Percentiles rank a stretch among this genome's conserved stretches.
phyloP scores from a whole-genome alignment of 1,140 invertebrate genomes.

The Phthorimaea operculella region DNA sequence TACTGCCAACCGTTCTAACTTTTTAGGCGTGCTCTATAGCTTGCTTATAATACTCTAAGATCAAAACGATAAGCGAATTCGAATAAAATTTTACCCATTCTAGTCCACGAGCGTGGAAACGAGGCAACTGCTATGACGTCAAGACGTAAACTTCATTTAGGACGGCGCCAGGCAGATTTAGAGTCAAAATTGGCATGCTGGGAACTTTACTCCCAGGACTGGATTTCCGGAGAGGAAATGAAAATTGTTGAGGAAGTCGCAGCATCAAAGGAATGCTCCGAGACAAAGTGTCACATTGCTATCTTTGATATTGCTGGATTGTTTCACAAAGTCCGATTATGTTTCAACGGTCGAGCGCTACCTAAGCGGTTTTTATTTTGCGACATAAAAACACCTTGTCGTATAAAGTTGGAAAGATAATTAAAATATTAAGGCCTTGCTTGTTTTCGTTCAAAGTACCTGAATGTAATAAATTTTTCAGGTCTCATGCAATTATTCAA shows the following conservation, averaged over 20 bases:
- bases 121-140: conserved; percentile 14
- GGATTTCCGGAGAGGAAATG: conserved; percentile 40
- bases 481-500: too few species aligned
- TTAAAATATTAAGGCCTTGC: too few species aligned
- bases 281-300: conserved; percentile 34
- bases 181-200: conserved; percentile 34
- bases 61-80: not conserved
- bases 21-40: too few species aligned
- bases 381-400: too few species aligned
- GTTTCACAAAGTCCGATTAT: conserved; percentile 6
- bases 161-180: conserved; percentile 27
- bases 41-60: too few species aligned
- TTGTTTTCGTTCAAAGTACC: too few species aligned
- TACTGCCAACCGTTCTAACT: too few species aligned
- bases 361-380: too few species aligned
- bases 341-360: not conserved
- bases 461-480: too few species aligned
- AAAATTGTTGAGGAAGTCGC: conserved; percentile 47
- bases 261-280: conserved; percentile 31
- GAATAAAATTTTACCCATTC: conserved; percentile 1
- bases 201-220: conserved; percentile 23
- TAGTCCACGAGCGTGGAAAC: conserved; percentile 8
- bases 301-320: conserved; percentile 25
- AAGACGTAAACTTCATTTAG: conserved; percentile 20
- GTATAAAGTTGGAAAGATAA: too few species aligned